These are phyloP conservation scores for Crotalus horridus DNA, from an alignment of 2,113 vertebrate species.

Conservation along the genomic window DNA sequence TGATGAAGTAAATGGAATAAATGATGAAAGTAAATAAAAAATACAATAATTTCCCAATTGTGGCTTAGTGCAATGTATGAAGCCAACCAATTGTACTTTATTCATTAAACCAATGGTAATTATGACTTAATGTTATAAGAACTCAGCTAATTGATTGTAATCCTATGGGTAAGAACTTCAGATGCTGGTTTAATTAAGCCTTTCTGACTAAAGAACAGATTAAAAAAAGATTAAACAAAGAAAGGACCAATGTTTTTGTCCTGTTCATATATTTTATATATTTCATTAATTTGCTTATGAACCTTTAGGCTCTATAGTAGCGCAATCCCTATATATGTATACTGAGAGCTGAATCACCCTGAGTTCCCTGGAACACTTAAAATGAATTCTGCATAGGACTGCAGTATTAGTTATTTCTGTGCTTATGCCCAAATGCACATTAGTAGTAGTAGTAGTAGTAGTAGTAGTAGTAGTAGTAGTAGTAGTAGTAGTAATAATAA, in stretches of 20 bases:
- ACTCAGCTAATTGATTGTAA: not conserved
- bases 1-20: not conserved
- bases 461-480: too few relatives aligned
- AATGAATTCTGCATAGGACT: not conserved
- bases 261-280: not conserved
- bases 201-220: not conserved
- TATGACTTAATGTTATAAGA: not conserved
- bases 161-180: not conserved
- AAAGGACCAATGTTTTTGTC: not conserved
- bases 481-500: too few relatives aligned
- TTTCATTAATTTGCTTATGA: not conserved
- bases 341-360: not conserved
- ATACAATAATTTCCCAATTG: not conserved
- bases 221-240: not conserved
- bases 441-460: too few relatives aligned
- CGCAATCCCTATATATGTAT: not conserved
- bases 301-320: not conserved
- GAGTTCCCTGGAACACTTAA: not conserved
- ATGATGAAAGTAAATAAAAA: not conserved
- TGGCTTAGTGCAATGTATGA: not conserved
- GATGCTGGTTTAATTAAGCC: not conserved
- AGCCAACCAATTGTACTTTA: not conserved
- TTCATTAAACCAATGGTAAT: not conserved
- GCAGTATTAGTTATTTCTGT: not conserved
- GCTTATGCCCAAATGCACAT: not conserved